Base-by-base conservation (phyloP, 23 tunicate genomes). In the Trididemnum clinides region DNA sequence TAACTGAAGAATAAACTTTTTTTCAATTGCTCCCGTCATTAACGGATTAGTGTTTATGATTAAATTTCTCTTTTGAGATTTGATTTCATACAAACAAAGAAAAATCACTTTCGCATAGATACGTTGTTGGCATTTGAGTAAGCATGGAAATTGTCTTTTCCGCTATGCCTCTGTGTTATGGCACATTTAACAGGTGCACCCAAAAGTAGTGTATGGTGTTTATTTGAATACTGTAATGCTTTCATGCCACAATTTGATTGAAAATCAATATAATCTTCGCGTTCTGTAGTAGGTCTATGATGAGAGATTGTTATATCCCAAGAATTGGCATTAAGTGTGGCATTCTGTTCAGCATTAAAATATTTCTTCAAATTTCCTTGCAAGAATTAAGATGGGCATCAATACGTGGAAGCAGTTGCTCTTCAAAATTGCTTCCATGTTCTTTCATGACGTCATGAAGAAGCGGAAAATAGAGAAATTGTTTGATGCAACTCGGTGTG, bases 121-220 rank as follows among this genome's bases (percentile, higher is more conserved):
- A 69, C 76, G 81, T 78, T 54, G 83, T 78, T 7, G 66, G 66
- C 66, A 51, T 51, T 29, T 78, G 83, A 29, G 51, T 50, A n/a
- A 25, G 69, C 2, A 78, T 31, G 7, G 35, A 51, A 78, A 78
- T 78, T 51, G 83, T 70, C 21, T 78, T 78, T 78, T 73, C 33
- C 19, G 83, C 83, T 6, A 78, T 51, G 37, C 28, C 27, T 78
- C 57, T 73, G 28, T 73, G 38, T 73, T 73, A 54, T 73, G 80
- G 80, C 80, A 73, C 80, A 38, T 73, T 57, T 51, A 78, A 35
- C 20, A 78, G 66, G 69, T 31, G 39, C 66, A 78, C 83, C 70
- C 83, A 78, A 78, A 75, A 36, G 7, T 39, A 20, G 81, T 22
- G 81, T 38, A 75, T 69, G 37, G 37, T 69, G 76, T 31, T 38